Evolutionary conservation across 2,888 invertebrate genomes (phyloP).

Genomic region (Hypena proboscidalis): DNA sequence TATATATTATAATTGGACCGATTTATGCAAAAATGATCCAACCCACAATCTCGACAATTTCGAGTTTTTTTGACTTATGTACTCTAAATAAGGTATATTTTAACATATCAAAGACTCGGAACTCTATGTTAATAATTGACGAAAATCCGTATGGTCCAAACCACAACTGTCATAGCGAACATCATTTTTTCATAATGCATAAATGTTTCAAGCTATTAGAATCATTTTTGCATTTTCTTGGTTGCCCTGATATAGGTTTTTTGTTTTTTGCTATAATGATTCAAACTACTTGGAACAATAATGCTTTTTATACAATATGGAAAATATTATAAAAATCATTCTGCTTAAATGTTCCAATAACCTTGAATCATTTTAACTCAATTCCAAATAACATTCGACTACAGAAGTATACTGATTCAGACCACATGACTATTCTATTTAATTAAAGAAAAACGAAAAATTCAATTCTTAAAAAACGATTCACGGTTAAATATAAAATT

Average conservation of each 20-base stretch:
- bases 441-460: slow-evolving; percentile 1
- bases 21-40: slow-evolving; percentile 6
- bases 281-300: no score
- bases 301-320: no score
- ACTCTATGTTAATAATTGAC: slow-evolving; percentile 5
- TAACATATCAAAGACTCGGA: slow-evolving; percentile 11
- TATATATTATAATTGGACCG: no score
- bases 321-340: no score
- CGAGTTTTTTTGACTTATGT: slow-evolving; percentile 12
- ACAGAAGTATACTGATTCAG: neutral
- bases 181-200: slow-evolving; percentile 4
- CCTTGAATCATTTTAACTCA: neutral
- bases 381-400: neutral
- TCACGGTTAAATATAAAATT: slow-evolving; percentile 3
- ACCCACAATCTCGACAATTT: slow-evolving; percentile 11
- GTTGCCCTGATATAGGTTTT: no score
- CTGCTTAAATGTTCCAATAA: neutral
- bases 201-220: no score
- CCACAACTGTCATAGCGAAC: slow-evolving; percentile 3
- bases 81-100: slow-evolving; percentile 10
- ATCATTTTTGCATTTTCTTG: no score
- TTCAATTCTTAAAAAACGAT: no score
- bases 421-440: neutral
- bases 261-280: no score
- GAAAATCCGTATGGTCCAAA: slow-evolving; percentile 10